Conservation (phyloP, 2,113 vertebrate species). For the Cottus gobio region DNA sequence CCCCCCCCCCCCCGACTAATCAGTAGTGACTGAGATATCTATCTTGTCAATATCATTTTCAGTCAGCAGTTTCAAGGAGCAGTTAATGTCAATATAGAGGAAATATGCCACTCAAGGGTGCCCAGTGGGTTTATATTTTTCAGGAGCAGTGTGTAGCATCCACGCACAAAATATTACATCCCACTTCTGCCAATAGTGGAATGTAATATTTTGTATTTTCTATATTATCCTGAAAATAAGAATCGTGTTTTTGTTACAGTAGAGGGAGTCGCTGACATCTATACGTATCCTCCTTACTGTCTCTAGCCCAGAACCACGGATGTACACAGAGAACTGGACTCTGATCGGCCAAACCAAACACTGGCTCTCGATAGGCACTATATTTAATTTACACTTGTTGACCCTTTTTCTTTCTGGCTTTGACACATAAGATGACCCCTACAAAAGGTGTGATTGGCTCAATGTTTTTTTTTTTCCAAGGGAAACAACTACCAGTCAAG, state of each 20-base stretch:
- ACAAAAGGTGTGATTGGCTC: neutral
- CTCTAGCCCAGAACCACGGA: too few species aligned
- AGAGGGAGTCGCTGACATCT: too few species aligned
- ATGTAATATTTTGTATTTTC: too few species aligned
- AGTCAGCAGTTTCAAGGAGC: neutral
- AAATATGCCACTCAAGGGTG: neutral
- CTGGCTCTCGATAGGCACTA: too few species aligned
- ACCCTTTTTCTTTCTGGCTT: neutral
- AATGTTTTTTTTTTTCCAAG: neutral
- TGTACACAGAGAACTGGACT: too few species aligned
- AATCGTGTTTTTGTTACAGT: too few species aligned
- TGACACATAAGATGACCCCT: neutral
- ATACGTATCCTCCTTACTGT: too few species aligned
- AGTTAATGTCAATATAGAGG: neutral
- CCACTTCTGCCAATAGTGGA: too few species aligned
- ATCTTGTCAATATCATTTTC: neutral
- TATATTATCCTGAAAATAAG: too few species aligned
- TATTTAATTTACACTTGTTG: neutral
- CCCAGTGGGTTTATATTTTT: neutral
- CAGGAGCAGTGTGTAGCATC: too few species aligned
- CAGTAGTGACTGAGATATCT: neutral
- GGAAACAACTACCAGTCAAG: neutral
- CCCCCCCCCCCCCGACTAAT: neutral
- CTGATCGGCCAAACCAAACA: too few species aligned
- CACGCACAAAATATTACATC: too few species aligned